Evolutionary conservation across 1,140 invertebrate species (phyloP), one percentile per base, ranked within the genome.

Genomic region (Protaetia brevitarsis): DNA sequence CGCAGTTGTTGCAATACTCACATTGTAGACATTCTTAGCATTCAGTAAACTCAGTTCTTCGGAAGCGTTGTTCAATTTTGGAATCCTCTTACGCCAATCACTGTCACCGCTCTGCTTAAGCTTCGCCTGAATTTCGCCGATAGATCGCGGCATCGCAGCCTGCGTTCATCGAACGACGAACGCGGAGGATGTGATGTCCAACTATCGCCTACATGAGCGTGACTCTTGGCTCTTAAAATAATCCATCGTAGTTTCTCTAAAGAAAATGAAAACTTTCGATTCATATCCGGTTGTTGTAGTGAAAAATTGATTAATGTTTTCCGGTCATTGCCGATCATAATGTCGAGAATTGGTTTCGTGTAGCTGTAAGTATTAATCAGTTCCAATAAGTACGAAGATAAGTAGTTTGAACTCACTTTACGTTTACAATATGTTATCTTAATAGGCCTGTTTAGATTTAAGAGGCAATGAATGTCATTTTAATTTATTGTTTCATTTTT

Each of bases 71-170:
- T 88, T 87, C 59, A 83, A 80, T 73, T 88, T 83, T 29, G 82
- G 84, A n/a, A 93, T 81, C 58, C 93, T 82, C 75, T 91, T 90
- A 65, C 88, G 88, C 94, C 94, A 96, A 67, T 91, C 90, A 72
- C 90, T 89, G 65, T 92, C 90, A 19, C 93, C 93, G 76, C 87
- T 93, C 70, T 90, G 90, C 77, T 95, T 90, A 64, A 96, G 82
- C 10, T 90, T 89, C 36, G 90, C 91, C 71, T 95, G 78, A 68
- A 89, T 83, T 77, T 90, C 88, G 63, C 87, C 87, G 67, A 89
- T 90, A 71, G 84, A 84, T 66, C 83, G 82, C 64, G 84, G 84
- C 81, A 87, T 86, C 16, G 80, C 77, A 19, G 73, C 72, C 66
- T 82, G 79, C 8, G 72, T 74, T n/a, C 31, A 73, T 69, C 16